A percentile compares a stretch with the other conserved stretches of the same genome.
Conservation (phyloP, 2,113 vertebrate species). For the Anolis sagrei region DNA sequence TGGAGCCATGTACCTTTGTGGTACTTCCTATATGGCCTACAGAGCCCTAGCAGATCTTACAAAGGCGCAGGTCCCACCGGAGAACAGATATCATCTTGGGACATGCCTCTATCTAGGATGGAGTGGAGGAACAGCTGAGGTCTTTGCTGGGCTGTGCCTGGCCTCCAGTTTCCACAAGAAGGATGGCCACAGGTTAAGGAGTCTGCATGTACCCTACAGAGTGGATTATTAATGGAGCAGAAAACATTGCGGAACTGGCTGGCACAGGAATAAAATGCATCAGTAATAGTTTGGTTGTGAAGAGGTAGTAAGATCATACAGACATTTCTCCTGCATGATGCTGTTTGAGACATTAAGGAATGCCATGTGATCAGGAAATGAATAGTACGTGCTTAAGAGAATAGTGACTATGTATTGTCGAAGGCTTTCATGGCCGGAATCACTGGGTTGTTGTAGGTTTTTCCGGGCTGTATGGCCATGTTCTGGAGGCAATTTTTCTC, state of each 20-base stretch:
- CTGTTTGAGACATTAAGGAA: too few relatives aligned
- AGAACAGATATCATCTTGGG: conserved; percentile 32
- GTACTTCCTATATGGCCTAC: conserved; percentile 18
- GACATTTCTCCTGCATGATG: too few relatives aligned
- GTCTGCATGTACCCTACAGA: background rate
- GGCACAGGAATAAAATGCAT: background rate
- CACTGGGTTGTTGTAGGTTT: too few relatives aligned
- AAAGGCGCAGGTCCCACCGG: accelerated
- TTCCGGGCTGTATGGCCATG: too few relatives aligned
- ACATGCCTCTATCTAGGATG: conserved; percentile 40
- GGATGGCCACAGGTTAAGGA: accelerated
- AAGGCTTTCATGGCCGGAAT: too few relatives aligned
- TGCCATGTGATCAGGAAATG: too few relatives aligned
- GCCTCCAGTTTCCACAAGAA: background rate
- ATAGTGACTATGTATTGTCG: too few relatives aligned
- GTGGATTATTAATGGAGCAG: background rate
- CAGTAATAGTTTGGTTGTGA: background rate
- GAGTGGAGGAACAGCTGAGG: background rate
- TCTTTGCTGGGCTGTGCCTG: background rate
- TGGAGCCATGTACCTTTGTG: background rate
- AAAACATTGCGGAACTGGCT: background rate
- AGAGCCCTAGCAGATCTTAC: background rate
- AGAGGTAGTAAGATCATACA: too few relatives aligned
- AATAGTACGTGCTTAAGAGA: too few relatives aligned
- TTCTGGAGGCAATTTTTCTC: too few relatives aligned